phyloP scores from a whole-genome alignment of 1,140 invertebrate species.

The Anoplolepis gracilipes region DNA sequence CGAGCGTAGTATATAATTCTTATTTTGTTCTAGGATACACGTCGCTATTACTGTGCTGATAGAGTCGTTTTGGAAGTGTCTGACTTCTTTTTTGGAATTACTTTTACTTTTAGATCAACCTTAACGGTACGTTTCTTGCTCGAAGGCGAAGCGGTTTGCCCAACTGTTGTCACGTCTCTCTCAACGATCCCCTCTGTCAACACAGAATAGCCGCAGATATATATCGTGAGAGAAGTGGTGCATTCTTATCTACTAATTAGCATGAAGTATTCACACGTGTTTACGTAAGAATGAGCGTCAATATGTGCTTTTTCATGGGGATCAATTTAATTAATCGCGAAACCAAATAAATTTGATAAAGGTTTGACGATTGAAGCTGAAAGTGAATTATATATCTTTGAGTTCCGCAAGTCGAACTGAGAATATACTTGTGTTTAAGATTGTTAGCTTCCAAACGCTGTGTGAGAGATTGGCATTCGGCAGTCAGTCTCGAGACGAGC shows the following conservation, averaged over 20 bases:
- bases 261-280: constrained; percentile 14
- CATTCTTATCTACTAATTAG: constrained; percentile 79
- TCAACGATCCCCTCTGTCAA: constrained; percentile 86
- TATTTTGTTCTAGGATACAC: constrained; percentile 31
- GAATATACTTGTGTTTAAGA: constrained; percentile 92
- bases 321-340: neutral
- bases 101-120: constrained; percentile 92
- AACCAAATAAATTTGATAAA: constrained; percentile 10
- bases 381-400: neutral
- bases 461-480: constrained; percentile 94
- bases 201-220: constrained; percentile 87
- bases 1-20: constrained; percentile 21
- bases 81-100: constrained; percentile 88
- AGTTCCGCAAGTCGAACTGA: constrained; percentile 24
- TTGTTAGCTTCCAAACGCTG: constrained; percentile 94
- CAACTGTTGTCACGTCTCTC: constrained; percentile 84
- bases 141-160: constrained; percentile 88
- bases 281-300: neutral
- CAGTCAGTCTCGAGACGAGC: constrained; percentile 94
- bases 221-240: constrained; percentile 40
- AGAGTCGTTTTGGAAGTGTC: constrained; percentile 81
- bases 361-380: constrained; percentile 15
- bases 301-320: neutral
- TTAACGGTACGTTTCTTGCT: constrained; percentile 92
- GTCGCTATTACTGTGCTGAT: constrained; percentile 82